Evolutionary conservation across 2,113 vertebrate genomes (phyloP).

Genomic region (Macheiramphus alcinus): DNA sequence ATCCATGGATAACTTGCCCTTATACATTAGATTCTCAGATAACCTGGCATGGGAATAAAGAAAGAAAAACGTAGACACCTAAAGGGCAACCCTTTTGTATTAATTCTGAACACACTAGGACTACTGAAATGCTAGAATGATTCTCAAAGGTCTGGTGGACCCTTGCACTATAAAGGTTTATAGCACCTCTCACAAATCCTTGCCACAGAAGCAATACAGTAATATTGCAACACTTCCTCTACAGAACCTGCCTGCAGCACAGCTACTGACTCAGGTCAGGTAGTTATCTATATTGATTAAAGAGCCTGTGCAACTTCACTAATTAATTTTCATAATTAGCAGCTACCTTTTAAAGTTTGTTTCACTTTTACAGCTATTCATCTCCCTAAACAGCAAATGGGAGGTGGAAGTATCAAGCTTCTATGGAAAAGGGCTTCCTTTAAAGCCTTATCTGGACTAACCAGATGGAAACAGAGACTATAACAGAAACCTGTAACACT

Average conservation of each 20-base stretch:
- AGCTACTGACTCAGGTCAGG: conserved; percentile 9
- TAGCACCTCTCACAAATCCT: not conserved
- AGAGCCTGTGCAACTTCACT: not conserved
- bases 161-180: not conserved
- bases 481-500: conserved; percentile 51
- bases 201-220: not conserved
- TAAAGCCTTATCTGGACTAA: conserved; percentile 68
- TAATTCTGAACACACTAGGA: not conserved
- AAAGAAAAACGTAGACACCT: not conserved
- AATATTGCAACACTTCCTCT: not conserved
- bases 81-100: not conserved
- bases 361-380: conserved; percentile 39
- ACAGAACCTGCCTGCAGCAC: not conserved
- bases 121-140: not conserved
- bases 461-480: conserved; percentile 55
- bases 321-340: conserved; percentile 61
- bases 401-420: conserved; percentile 26
- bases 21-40: not conserved
- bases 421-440: conserved; percentile 42
- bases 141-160: not conserved
- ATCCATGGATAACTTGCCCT: not conserved
- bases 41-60: not conserved
- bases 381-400: conserved; percentile 32
- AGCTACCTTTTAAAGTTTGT: conserved; percentile 1
- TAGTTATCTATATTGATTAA: not conserved